These are phyloP conservation scores for Carlito syrichta DNA, from an alignment of 2,113 vertebrate genomes.

Conservation along the genomic window DNA sequence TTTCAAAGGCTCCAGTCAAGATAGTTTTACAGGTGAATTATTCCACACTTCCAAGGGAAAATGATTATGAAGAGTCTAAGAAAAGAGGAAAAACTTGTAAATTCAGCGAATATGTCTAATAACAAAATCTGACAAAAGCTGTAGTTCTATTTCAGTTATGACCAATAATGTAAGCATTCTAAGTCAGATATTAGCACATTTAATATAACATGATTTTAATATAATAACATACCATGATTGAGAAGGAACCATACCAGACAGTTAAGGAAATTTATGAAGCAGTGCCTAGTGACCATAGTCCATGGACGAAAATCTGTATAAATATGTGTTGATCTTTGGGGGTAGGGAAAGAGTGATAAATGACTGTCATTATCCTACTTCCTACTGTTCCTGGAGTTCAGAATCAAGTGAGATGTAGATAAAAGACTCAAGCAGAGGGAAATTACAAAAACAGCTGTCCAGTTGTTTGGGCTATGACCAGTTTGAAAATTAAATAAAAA, in stretches of 20 bases:
- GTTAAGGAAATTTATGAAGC: background rate
- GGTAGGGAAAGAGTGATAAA: background rate
- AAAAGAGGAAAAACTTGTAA: background rate
- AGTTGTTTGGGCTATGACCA: background rate
- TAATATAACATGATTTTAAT: background rate
- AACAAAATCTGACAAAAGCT: background rate
- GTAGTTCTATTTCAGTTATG: background rate
- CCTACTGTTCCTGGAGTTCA: background rate
- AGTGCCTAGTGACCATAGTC: background rate
- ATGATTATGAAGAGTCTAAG: background rate
- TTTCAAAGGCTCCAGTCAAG: background rate
- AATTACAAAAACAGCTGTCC: background rate
- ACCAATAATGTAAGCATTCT: background rate
- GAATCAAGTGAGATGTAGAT: background rate
- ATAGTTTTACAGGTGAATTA: background rate
- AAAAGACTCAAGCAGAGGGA: background rate
- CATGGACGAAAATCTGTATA: background rate
- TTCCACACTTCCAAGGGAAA: background rate
- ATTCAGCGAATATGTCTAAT: background rate
- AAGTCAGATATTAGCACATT: background rate
- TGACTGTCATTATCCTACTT: background rate
- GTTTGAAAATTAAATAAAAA: conserved; percentile 19
- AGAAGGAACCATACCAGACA: no score
- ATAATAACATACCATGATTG: background rate
- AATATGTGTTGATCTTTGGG: background rate